These are phyloP conservation scores for Ochropacha duplaris DNA, from an alignment of 2,888 invertebrate species.

Conservation along the genomic window DNA sequence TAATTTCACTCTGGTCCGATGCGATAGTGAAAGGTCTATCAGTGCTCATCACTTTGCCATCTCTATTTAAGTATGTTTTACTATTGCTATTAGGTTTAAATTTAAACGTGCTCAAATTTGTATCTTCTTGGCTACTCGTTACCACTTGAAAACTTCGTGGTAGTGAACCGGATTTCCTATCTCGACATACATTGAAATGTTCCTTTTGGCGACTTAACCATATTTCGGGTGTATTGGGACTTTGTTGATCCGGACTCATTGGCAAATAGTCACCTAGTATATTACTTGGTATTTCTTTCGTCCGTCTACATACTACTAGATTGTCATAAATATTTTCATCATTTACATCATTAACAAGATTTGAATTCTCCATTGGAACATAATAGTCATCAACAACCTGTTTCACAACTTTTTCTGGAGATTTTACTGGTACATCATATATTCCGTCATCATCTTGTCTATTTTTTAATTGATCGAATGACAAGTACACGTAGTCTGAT, in stretches of 20 bases:
- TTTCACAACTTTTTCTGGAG: slow-evolving; percentile 56
- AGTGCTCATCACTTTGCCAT: slow-evolving; percentile 83
- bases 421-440: slow-evolving; percentile 70
- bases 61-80: slow-evolving; percentile 82
- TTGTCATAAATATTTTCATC: slow-evolving; percentile 68
- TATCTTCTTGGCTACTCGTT: slow-evolving; percentile 79
- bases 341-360: slow-evolving; percentile 30
- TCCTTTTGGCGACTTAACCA: slow-evolving; percentile 88
- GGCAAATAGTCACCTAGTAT: slow-evolving; percentile 66
- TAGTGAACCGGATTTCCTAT: slow-evolving; percentile 89
- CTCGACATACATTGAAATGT: slow-evolving; percentile 85
- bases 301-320: slow-evolving; percentile 63
- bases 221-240: slow-evolving; percentile 86
- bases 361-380: slow-evolving; percentile 63
- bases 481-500: slow-evolving; percentile 78
- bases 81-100: slow-evolving; percentile 71
- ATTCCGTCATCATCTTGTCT: slow-evolving; percentile 60
- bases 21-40: slow-evolving; percentile 88
- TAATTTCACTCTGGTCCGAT: slow-evolving; percentile 87
- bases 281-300: slow-evolving; percentile 54
- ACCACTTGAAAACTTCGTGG: slow-evolving; percentile 90
- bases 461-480: slow-evolving; percentile 68
- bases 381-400: slow-evolving; percentile 54
- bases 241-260: slow-evolving; percentile 71
- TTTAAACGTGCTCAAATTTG: slow-evolving; percentile 65